phyloP scores from a whole-genome alignment of 2,797 vertebrate species.

The Sus cebifrons region DNA sequence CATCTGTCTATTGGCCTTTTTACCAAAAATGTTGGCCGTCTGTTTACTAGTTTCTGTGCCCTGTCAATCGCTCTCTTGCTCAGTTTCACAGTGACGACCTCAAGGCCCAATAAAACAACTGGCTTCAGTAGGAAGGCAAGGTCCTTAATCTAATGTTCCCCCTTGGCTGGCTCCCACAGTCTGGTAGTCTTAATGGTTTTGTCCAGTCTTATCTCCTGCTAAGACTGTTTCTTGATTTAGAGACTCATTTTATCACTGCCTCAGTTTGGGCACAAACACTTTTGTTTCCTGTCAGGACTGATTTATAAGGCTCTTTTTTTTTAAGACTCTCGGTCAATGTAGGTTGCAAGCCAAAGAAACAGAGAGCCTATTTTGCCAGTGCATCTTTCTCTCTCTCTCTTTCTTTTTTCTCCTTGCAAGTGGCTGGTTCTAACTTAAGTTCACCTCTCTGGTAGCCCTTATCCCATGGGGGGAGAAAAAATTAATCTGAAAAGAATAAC shows the following conservation, averaged over 20 bases:
- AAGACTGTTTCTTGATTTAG: conserved; percentile 65
- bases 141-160: conserved; percentile 76
- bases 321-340: conserved; percentile 69
- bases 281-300: conserved; percentile 74
- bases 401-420: background rate
- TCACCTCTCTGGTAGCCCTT: background rate
- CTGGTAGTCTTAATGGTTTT: conserved; percentile 69
- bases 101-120: conserved; percentile 71
- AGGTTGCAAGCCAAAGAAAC: conserved; percentile 5
- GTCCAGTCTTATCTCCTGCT: conserved; percentile 69
- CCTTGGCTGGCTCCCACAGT: conserved; percentile 54
- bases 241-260: conserved; percentile 73
- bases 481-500: background rate
- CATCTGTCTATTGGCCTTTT: background rate
- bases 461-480: background rate
- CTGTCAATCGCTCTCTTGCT: conserved; percentile 41
- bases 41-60: conserved; percentile 62
- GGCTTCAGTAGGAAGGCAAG: conserved; percentile 62
- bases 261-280: conserved; percentile 56
- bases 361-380: conserved; percentile 20
- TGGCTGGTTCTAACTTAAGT: conserved; percentile 28
- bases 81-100: conserved; percentile 72
- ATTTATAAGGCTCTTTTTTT: conserved; percentile 62
- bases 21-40: conserved; percentile 30
- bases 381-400: background rate